Conservation (phyloP, 2,888 invertebrate genomes). For the Drosophila quinaria region DNA sequence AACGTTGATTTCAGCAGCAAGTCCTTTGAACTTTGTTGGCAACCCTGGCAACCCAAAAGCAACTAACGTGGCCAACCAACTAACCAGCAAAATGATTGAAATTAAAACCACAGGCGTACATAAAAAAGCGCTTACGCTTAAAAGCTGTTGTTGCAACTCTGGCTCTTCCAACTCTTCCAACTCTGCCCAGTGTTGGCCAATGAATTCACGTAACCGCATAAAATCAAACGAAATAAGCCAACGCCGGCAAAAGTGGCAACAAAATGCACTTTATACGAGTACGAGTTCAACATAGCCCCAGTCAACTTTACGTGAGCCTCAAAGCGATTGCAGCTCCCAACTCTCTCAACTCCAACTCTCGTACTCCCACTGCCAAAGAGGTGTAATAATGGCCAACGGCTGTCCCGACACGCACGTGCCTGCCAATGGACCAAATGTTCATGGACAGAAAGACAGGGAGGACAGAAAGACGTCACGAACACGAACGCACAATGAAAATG, state of each 20-base stretch:
- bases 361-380: slow-evolving; percentile 41
- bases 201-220: slow-evolving; percentile 82
- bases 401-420: slow-evolving; percentile 74
- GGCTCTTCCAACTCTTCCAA: neutral
- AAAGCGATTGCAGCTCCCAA: slow-evolving; percentile 15
- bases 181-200: slow-evolving; percentile 35
- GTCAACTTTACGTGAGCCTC: slow-evolving; percentile 49
- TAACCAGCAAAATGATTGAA: slow-evolving; percentile 75
- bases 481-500: slow-evolving; percentile 65
- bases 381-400: slow-evolving; percentile 79
- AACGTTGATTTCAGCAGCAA: slow-evolving; percentile 63
- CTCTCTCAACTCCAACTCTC: neutral
- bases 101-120: slow-evolving; percentile 81
- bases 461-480: slow-evolving; percentile 11
- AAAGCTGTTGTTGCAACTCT: slow-evolving; percentile 56
- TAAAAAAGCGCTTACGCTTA: slow-evolving; percentile 81
- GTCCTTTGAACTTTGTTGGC: slow-evolving; percentile 27
- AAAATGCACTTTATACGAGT: slow-evolving; percentile 76
- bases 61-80: slow-evolving; percentile 44
- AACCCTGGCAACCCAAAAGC: neutral
- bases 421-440: slow-evolving; percentile 49
- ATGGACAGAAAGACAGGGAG: slow-evolving; percentile 15
- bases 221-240: slow-evolving; percentile 82
- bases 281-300: slow-evolving; percentile 36
- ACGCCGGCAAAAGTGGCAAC: slow-evolving; percentile 73